A percentile compares a stretch with the other conserved stretches of the same genome.
phyloP scores from a whole-genome alignment of 2,888 invertebrate species.

The Stegana nigrithorax region DNA sequence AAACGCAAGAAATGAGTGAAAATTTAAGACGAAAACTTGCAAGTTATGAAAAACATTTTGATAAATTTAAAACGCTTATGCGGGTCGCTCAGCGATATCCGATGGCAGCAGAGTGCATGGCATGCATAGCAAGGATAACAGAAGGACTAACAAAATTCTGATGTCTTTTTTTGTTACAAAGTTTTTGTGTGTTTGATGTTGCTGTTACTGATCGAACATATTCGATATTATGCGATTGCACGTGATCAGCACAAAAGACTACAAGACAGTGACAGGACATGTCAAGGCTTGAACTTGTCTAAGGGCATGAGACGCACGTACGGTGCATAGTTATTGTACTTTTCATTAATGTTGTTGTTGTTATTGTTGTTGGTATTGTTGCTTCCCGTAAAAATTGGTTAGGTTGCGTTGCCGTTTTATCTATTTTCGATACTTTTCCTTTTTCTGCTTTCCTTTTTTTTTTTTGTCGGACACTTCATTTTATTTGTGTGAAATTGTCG shows the following conservation, averaged over 20 bases:
- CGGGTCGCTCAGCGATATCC: constrained; percentile 63
- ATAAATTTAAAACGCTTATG: constrained; percentile 52
- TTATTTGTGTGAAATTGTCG: background rate
- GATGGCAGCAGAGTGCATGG: constrained; percentile 49
- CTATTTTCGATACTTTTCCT: too few species aligned
- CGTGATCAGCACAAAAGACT: constrained; percentile 46
- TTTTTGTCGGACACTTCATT: background rate
- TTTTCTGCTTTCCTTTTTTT: too few species aligned
- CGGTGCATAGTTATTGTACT: background rate
- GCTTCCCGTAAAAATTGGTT: background rate
- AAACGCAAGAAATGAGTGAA: too few species aligned
- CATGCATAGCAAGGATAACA: background rate
- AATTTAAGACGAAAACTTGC: constrained; percentile 3
- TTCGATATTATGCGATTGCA: constrained; percentile 39
- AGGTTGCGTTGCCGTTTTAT: too few species aligned
- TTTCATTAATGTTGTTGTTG: background rate
- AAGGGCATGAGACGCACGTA: background rate
- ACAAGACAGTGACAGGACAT: constrained; percentile 13
- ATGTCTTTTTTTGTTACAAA: background rate
- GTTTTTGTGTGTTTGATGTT: background rate
- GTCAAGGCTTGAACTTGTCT: background rate
- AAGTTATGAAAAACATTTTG: constrained; percentile 11
- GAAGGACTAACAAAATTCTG: background rate
- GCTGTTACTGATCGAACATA: constrained; percentile 40
- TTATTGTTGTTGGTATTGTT: background rate